Base-by-base conservation (phyloP, 2,888 invertebrate species). In the Agriotes lineatus region DNA sequence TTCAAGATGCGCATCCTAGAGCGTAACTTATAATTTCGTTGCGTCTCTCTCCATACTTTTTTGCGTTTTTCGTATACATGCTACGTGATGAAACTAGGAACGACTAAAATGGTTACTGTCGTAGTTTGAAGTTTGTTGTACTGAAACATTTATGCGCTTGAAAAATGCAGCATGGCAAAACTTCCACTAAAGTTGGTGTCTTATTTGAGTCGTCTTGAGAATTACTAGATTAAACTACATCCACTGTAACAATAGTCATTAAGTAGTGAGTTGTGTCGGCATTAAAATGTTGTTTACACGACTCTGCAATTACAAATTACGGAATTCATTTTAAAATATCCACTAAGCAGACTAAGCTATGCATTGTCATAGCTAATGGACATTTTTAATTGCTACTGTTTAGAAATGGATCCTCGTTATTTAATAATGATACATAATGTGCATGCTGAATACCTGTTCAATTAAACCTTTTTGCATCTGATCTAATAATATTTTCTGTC, bases 111-210 rank as follows among this genome's bases (percentile, higher is more conserved):
- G 42, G 45, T 45, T 48, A 48, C 48, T 57, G 64, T 57, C 57
- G 35, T 25, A 59, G 50, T 65, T 48, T 58, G 65, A 65, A 65
- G 65, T 58, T 64, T 57, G 57, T 58, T 58, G 45, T 59, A 30
- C 45, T 65, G 48, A 57, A 64, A 64, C 64, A 64, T 56, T 63
- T 64, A 64, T 64, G 57, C 30, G 45, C 65, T 18, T 58, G 58
- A 65, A 58, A 65, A 58, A 65, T 65, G 58, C 65, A 65, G 16
- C 52, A 65, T 65, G 16, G 48, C 52, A 58, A 58, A 64, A 64
- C 57, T 64, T 58, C 48, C 37, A 64, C 18, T 39, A 64, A 64
- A 65, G 65, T 58, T 65, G 58, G 45, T 65, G 39, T 65, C 58
- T 65, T 58, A 54, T 62, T 30, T 50, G 25, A 42, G 25, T 58